Conservation (phyloP, 2,888 invertebrate species). For the Leuctra nigra region DNA sequence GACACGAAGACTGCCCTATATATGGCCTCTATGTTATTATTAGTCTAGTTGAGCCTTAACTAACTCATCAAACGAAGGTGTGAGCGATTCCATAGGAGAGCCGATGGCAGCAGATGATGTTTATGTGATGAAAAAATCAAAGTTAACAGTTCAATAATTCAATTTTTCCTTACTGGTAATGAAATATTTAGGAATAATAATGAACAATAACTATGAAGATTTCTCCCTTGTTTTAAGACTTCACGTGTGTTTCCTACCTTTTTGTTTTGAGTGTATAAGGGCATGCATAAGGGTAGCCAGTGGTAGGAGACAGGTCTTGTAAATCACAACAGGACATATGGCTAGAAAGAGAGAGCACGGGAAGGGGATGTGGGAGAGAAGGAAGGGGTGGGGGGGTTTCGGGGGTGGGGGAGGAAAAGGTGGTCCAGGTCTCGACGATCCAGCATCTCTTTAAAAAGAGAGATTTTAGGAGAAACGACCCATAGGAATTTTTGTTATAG, state of each 20-base stretch:
- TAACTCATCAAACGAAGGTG: no score
- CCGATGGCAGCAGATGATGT: no score
- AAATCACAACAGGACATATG: conserved; percentile 18
- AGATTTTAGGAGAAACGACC: conserved; percentile 7
- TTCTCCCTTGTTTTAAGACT: neutral
- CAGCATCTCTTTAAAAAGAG: conserved; percentile 13
- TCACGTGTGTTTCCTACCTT: neutral
- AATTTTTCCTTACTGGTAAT: no score
- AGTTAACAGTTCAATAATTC: no score
- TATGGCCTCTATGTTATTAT: no score
- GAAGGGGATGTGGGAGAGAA: conserved; percentile 13
- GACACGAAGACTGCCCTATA: no score
- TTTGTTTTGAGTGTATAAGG: neutral
- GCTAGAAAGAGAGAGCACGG: conserved; percentile 13
- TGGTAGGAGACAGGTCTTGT: conserved; percentile 13
- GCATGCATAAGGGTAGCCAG: conserved; percentile 4
- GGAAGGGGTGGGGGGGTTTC: conserved; percentile 7
- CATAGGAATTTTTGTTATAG: conserved; percentile 1
- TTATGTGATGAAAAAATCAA: no score
- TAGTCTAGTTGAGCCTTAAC: no score
- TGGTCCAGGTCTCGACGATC: neutral
- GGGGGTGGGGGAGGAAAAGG: neutral
- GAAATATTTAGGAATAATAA: no score
- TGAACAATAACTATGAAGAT: neutral
- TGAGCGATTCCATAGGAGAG: no score